Conservation (phyloP, 2,888 invertebrate species). For the Macrosiphum euphorbiae region DNA sequence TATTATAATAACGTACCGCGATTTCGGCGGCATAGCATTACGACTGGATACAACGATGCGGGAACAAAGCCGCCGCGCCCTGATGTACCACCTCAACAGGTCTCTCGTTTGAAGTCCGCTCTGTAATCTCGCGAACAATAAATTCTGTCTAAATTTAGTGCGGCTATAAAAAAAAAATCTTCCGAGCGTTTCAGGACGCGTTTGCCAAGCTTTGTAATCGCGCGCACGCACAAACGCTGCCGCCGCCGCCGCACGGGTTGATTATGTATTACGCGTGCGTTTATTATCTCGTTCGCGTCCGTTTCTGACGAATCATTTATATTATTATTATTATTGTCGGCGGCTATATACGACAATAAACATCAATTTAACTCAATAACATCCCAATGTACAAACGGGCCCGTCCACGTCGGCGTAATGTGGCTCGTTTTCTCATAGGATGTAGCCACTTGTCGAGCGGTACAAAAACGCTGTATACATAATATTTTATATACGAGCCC, state of each 20-base stretch:
- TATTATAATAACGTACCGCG: neutral
- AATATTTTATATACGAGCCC: constrained; percentile 4
- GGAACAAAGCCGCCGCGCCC: neutral
- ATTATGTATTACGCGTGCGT: neutral
- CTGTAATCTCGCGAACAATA: constrained; percentile 10
- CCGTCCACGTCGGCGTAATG: neutral
- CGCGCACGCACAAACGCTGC: neutral
- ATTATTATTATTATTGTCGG: neutral
- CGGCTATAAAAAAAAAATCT: constrained; percentile 35
- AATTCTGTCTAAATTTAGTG: constrained; percentile 56
- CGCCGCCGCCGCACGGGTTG: neutral
- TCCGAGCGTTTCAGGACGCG: neutral
- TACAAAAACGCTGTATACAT: neutral
- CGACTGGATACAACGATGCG: neutral
- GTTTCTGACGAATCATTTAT: constrained; percentile 21
- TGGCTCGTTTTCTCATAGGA: constrained; percentile 30
- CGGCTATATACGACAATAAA: constrained; percentile 35
- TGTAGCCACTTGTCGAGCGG: constrained; percentile 54
- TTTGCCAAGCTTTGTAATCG: constrained; percentile 34
- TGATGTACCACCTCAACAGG: constrained; percentile 4
- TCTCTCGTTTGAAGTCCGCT: constrained; percentile 31
- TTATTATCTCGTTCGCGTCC: constrained; percentile 13
- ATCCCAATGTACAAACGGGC: neutral
- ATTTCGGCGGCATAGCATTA: neutral
- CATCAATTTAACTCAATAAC: constrained; percentile 62